Base-by-base conservation (phyloP, 2,113 vertebrate genomes). In the Epinephelus moara region DNA sequence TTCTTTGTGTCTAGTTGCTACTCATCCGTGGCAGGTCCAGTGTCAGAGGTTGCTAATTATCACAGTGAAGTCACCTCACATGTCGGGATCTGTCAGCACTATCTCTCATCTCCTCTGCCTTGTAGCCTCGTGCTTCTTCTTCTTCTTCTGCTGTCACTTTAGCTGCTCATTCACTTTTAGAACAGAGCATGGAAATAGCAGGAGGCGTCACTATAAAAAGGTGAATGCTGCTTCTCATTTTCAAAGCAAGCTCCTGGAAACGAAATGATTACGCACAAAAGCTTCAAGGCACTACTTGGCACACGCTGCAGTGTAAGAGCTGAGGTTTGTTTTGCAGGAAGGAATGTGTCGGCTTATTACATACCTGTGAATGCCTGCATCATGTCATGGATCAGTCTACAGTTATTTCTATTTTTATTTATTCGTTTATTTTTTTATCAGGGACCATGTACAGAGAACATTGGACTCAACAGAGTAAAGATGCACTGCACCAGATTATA, bases 1-100 rank as follows among this genome's bases (percentile, higher is more conserved):
- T 77, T 84, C 75, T 42, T 67, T 86, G 80, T 82, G 85, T 70
- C 14, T 47, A 1, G 70, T 9, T 59, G 45, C 25, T 14, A 81
- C 23, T 73, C 21, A 27, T 67, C 42, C 7, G 6, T 63, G 63
- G 30, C 23, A 1, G n/a, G 68, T 71, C 49, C 11, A 4, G 73
- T 66, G 78, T 91, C 77, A 77, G 60, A 85, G 82, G 80, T 80
- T 62, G 45, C 47, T 72, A 75, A 90, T 89, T 85, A 86, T 50
- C 70, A 49, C 40, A 37, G 66, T 14, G 27, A 81, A 81, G 72
- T 78, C 11, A 4, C 56, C 57, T 75, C 53, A 50, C 64, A 70
- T 72, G 52, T 70, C 75, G 42, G 76, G 73, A 82, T 88, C 73
- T 33, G 25, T 70, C 53, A 13, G 67, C 15, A 1, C 9, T 50